phyloP scores from a whole-genome alignment of 2,797 vertebrate species.

The Amblyraja radiata region DNA sequence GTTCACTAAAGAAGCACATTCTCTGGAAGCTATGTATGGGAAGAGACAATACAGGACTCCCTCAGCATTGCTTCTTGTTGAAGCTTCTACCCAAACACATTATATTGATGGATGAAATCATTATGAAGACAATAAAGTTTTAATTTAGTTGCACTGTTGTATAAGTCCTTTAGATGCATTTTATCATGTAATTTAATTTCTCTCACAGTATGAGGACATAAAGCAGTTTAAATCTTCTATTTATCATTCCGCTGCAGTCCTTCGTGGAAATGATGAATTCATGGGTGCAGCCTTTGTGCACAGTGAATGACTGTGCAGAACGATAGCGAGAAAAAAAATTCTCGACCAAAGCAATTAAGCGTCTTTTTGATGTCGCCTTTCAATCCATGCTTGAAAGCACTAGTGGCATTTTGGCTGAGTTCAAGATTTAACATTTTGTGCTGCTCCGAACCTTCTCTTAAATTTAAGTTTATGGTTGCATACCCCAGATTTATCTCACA shows the following conservation, averaged over 20 bases:
- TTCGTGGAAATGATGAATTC: constrained; percentile 27
- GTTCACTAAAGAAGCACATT: background rate
- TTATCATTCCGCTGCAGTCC: constrained; percentile 23
- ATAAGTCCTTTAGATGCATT: background rate
- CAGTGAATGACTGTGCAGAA: background rate
- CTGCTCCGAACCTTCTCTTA: constrained; percentile 26
- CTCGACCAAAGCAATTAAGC: constrained; percentile 22
- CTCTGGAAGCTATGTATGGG: background rate
- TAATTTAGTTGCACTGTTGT: constrained; percentile 29
- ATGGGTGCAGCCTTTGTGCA: background rate
- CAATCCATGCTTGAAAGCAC: constrained; percentile 27
- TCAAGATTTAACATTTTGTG: constrained; percentile 24
- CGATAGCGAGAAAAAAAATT: background rate
- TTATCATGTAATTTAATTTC: constrained; percentile 34
- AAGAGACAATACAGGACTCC: background rate
- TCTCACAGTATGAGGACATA: constrained; percentile 22
- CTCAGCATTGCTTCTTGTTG: constrained; percentile 2
- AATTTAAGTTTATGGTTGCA: constrained; percentile 21
- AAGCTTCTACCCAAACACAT: constrained; percentile 6
- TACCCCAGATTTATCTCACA: constrained; percentile 30
- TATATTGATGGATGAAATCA: constrained; percentile 35
- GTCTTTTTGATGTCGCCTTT: constrained; percentile 31
- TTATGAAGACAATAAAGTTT: constrained; percentile 10
- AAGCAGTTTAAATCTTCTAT: constrained; percentile 27
- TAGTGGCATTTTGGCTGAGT: constrained; percentile 21